phyloP scores from a whole-genome alignment of 2,797 vertebrate genomes.

The Bovichtus variegatus region DNA sequence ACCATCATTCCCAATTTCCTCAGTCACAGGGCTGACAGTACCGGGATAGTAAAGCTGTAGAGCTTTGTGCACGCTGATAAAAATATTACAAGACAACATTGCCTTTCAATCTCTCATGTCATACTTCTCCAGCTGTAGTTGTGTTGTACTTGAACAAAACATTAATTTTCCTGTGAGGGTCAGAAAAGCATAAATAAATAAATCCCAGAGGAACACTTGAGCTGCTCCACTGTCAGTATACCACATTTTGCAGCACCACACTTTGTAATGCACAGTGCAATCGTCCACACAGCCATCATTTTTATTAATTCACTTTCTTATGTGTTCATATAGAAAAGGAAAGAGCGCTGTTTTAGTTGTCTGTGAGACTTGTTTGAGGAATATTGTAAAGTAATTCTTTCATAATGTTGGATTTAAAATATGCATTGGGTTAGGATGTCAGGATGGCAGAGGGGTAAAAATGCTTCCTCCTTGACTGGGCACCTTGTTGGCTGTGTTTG shows the following conservation, averaged over 20 bases:
- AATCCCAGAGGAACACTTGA: constrained; percentile 11
- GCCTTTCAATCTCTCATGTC: constrained; percentile 10
- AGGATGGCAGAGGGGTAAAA: not conserved
- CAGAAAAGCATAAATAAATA: constrained; percentile 6
- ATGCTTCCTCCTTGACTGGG: not conserved
- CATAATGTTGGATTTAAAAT: not conserved
- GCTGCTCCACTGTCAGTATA: not conserved
- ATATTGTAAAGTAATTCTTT: not conserved
- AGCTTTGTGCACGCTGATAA: constrained; percentile 47
- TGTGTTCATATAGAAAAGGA: not conserved
- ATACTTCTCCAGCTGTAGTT: not conserved
- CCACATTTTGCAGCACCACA: not conserved
- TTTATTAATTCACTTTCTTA: not conserved
- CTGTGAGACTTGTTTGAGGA: not conserved
- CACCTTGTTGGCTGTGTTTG: not conserved
- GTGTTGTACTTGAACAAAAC: constrained; percentile 10
- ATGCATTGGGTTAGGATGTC: no score
- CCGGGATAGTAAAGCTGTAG: constrained; percentile 27
- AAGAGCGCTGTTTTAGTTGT: not conserved
- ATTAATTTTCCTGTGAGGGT: not conserved
- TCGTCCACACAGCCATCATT: not conserved
- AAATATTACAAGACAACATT: constrained; percentile 37
- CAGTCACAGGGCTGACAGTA: constrained; percentile 51
- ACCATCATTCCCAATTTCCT: constrained; percentile 63
- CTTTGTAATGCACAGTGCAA: not conserved